These are phyloP conservation scores for Drosophila anomalata DNA, from an alignment of 2,888 invertebrate genomes.

Conservation along the genomic window DNA sequence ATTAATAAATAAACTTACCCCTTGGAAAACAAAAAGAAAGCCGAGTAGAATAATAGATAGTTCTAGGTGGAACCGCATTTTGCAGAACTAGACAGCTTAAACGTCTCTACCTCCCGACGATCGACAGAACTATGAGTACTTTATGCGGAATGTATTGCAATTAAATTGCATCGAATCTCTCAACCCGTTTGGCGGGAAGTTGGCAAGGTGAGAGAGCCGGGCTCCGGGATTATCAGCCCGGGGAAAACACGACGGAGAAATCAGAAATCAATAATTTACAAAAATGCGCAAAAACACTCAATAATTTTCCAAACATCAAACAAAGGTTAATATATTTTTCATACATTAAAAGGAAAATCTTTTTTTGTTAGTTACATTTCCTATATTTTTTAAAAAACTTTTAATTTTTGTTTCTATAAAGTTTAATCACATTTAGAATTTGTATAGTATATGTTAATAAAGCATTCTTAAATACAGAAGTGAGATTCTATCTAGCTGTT, in stretches of 20 bases:
- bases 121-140: conserved; percentile 24
- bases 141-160: conserved; percentile 29
- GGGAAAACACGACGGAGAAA: conserved; percentile 29
- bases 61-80: conserved; percentile 26
- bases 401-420: neutral
- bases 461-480: neutral
- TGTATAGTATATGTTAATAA: neutral
- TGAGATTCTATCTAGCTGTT: neutral
- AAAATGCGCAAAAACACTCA: neutral
- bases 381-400: neutral
- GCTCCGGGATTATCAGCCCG: conserved; percentile 36
- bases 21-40: conserved; percentile 31
- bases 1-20: conserved; percentile 33
- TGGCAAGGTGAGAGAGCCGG: conserved; percentile 30
- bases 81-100: conserved; percentile 1
- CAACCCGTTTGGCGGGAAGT: conserved; percentile 40
- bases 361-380: no score
- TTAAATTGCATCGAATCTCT: conserved; percentile 24
- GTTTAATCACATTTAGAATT: neutral
- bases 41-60: conserved; percentile 7
- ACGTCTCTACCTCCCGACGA: conserved; percentile 21
- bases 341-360: no score
- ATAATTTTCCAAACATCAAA: neutral
- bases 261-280: conserved; percentile 12
- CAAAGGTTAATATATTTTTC: neutral